A percentile compares a stretch with the other conserved stretches of the same genome.
Conservation (phyloP, 35 echinoderm and acorn worm species). For the Anneissia japonica region DNA sequence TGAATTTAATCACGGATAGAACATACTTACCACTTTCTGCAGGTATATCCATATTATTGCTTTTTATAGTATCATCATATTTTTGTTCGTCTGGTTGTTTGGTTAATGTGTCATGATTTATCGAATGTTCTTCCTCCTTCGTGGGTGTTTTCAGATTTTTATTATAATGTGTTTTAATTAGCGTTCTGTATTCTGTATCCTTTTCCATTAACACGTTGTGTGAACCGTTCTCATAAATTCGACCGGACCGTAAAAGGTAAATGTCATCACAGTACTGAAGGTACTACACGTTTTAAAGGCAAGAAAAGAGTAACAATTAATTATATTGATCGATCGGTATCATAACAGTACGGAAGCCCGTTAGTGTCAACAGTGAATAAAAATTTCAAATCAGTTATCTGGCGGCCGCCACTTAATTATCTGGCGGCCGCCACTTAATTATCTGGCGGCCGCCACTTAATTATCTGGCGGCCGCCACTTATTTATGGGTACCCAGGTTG, state of each 20-base stretch:
- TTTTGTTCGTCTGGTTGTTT: background rate
- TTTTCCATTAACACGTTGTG: constrained; percentile 54
- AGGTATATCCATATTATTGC: background rate
- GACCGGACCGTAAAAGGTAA: constrained; percentile 51
- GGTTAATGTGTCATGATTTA: background rate
- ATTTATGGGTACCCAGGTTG: too few species aligned
- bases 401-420: too few species aligned
- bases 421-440: too few species aligned
- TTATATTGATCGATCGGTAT: too few species aligned
- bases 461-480: too few species aligned
- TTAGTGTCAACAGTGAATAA: too few species aligned
- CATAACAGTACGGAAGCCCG: too few species aligned
- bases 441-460: too few species aligned
- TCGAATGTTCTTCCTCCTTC: background rate
- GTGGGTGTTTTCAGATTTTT: background rate
- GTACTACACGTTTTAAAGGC: too few species aligned
- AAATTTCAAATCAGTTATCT: too few species aligned
- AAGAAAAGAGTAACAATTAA: background rate
- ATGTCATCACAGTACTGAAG: constrained; percentile 70
- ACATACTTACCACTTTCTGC: background rate
- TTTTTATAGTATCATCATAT: background rate
- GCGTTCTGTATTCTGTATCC: constrained; percentile 41
- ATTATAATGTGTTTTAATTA: constrained; percentile 50
- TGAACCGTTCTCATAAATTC: constrained; percentile 49
- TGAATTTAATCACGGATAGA: too few species aligned